Percentiles rank a stretch among this genome's conserved stretches.
Evolutionary conservation across 1,140 invertebrate genomes (phyloP).

Genomic region (Cryptotermes secundus): DNA sequence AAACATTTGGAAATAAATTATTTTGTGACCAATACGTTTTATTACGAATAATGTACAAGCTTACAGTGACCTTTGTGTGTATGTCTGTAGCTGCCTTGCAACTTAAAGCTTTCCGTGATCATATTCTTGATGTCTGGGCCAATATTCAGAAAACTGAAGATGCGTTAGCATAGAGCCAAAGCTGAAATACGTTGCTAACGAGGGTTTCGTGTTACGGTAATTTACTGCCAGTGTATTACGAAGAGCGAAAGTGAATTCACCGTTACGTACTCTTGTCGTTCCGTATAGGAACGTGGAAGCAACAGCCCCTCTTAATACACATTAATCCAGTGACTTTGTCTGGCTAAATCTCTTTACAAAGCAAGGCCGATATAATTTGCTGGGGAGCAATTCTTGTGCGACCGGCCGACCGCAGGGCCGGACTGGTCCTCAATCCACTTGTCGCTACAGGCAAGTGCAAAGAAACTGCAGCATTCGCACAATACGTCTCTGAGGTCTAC

Average conservation of each 20-base stretch:
- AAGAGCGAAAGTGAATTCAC: conserved; percentile 15
- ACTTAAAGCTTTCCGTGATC: too few relatives aligned
- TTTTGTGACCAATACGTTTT: too few relatives aligned
- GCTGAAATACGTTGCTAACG: not conserved
- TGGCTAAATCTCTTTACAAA: conserved; percentile 17
- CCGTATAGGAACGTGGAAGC: not conserved
- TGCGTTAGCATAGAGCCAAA: not conserved
- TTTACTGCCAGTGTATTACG: not conserved
- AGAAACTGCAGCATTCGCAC: not conserved
- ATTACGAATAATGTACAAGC: too few relatives aligned
- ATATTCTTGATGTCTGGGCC: not conserved
- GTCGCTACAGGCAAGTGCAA: not conserved
- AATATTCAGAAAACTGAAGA: not conserved
- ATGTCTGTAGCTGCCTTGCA: too few relatives aligned
- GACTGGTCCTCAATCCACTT: not conserved
- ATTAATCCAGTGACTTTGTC: conserved; percentile 10
- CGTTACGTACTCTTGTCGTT: not conserved
- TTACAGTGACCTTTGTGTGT: too few relatives aligned
- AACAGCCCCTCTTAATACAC: not conserved
- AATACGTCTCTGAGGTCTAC: too few relatives aligned
- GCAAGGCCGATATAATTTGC: conserved; percentile 1
- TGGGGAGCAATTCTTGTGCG: not conserved
- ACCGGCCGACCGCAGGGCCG: too few relatives aligned
- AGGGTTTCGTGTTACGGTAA: conserved; percentile 4
- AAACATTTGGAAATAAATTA: too few relatives aligned